A percentile compares a stretch with the other conserved stretches of the same genome.
Evolutionary conservation across 2,888 invertebrate genomes (phyloP).

Genomic region (Bombyx huttoni): DNA sequence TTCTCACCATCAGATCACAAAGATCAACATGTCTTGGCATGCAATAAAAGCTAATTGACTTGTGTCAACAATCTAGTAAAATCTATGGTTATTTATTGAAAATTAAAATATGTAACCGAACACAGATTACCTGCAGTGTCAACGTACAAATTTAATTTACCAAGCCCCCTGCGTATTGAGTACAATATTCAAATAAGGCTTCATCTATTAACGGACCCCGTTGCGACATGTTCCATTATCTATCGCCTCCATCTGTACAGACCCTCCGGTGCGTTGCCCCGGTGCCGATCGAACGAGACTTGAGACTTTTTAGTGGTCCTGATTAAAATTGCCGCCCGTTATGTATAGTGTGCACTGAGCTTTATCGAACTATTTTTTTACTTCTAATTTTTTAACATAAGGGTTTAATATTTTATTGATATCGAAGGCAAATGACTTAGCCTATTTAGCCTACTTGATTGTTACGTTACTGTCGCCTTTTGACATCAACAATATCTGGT

Average conservation of each 20-base stretch:
- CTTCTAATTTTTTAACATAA: no score
- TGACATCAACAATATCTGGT: no score
- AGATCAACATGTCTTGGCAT: no score
- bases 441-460: no score
- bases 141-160: slow-evolving; percentile 56
- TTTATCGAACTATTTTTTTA: no score
- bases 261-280: slow-evolving; percentile 35
- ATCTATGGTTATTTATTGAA: no score
- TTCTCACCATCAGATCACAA: no score
- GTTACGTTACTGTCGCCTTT: no score
- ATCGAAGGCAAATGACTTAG: no score
- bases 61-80: not conserved
- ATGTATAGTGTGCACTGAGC: not conserved
- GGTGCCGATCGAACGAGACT: slow-evolving; percentile 7
- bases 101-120: slow-evolving; percentile 1
- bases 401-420: no score
- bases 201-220: slow-evolving; percentile 64
- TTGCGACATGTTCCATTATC: slow-evolving; percentile 61
- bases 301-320: slow-evolving; percentile 13
- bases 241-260: slow-evolving; percentile 48
- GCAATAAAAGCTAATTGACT: no score
- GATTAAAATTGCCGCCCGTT: slow-evolving; percentile 5
- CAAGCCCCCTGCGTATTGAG: slow-evolving; percentile 55
- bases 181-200: slow-evolving; percentile 70
- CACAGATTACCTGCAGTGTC: slow-evolving; percentile 40